Conservation (phyloP, 2,113 vertebrate species). For the Eurystomus gularis region DNA sequence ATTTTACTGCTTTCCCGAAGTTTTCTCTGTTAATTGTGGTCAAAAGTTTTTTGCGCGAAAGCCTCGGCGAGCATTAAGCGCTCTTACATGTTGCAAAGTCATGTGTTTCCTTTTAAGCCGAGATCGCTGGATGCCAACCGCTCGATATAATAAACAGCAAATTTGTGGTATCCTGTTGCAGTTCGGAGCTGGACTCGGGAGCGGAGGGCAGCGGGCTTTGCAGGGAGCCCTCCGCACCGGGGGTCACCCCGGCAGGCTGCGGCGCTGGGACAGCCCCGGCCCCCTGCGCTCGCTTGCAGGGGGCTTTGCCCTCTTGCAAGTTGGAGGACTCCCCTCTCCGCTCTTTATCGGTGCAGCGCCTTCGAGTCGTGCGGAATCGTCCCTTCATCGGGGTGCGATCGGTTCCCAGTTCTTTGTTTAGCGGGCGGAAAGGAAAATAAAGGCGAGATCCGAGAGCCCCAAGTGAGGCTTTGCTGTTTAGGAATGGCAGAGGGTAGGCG, state of each 20-base stretch:
- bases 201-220: not conserved
- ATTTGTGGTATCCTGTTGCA: conserved; percentile 59
- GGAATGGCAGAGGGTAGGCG: conserved; percentile 7
- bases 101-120: conserved; percentile 71
- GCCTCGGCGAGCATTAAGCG: conserved; percentile 3
- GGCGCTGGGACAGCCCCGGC: not conserved
- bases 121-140: conserved; percentile 42
- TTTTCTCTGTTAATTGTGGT: conserved; percentile 57
- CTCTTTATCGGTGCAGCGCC: not conserved
- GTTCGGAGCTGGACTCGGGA: not conserved
- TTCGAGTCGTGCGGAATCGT: not conserved
- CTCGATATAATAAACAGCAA: conserved; percentile 58
- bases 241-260: not conserved
- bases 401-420: conserved; percentile 15
- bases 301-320: not conserved
- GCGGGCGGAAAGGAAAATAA: not conserved
- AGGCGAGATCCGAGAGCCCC: not conserved
- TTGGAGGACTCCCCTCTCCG: not conserved
- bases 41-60: conserved; percentile 56
- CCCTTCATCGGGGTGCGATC: not conserved
- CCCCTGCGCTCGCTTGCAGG: not conserved
- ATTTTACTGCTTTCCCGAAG: not conserved
- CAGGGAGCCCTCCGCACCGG: not conserved
- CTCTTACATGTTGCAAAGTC: conserved; percentile 32
- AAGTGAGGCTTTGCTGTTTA: not conserved